phyloP scores from a whole-genome alignment of 2,888 invertebrate species.

The Noctua janthe region DNA sequence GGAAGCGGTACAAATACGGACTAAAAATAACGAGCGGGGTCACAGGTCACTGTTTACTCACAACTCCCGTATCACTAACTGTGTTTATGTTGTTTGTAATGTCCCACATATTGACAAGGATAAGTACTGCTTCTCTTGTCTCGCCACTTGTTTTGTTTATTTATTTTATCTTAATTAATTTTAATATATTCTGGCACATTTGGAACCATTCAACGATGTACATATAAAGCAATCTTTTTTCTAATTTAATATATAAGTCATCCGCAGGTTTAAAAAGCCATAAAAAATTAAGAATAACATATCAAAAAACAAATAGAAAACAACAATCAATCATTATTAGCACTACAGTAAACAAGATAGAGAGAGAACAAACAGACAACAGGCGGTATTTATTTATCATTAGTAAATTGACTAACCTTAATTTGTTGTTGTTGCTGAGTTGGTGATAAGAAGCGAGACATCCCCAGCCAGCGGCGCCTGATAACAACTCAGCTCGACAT shows the following conservation, averaged over 20 bases:
- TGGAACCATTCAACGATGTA: background rate
- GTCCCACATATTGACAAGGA: slow-evolving; percentile 69
- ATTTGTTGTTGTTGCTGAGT: slow-evolving; percentile 78
- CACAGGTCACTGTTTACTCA: slow-evolving; percentile 75
- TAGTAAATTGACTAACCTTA: slow-evolving; percentile 79
- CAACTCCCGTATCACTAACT: slow-evolving; percentile 48
- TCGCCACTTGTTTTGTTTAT: slow-evolving; percentile 28
- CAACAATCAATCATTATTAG: slow-evolving; percentile 26
- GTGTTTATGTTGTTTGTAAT: slow-evolving; percentile 58
- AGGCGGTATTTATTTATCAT: slow-evolving; percentile 68
- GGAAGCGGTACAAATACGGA: slow-evolving; percentile 68
- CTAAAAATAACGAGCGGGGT: slow-evolving; percentile 77
- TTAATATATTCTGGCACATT: background rate
- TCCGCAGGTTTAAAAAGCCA: background rate
- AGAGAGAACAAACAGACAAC: slow-evolving; percentile 50
- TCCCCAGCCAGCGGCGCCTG: slow-evolving; percentile 72
- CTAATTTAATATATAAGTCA: no score
- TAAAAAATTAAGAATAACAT: background rate
- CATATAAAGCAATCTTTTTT: background rate
- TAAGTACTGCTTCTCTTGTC: slow-evolving; percentile 44
- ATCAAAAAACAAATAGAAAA: slow-evolving; percentile 17
- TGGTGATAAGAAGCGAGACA: slow-evolving; percentile 73
- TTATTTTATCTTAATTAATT: slow-evolving; percentile 1
- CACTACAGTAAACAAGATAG: slow-evolving; percentile 20
- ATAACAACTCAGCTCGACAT: slow-evolving; percentile 60